Conservation (phyloP, 1,140 invertebrate species). For the Halyomorpha halys region DNA sequence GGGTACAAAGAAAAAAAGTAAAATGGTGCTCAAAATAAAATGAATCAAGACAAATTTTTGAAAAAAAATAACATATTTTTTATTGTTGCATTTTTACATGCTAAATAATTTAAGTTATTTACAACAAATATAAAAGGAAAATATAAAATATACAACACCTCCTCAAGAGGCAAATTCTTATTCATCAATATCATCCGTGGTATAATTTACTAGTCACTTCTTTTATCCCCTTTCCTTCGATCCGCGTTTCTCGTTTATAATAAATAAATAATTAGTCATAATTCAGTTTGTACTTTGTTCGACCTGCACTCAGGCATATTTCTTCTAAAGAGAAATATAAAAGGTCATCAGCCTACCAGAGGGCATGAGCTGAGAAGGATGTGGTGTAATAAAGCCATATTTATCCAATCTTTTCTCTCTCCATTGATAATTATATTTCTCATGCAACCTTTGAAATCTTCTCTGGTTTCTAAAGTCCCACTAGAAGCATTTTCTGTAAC, state of each 20-base stretch:
- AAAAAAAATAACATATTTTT: too few species aligned
- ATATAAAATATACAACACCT: too few species aligned
- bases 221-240: too few species aligned
- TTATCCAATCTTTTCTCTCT: slow-evolving; percentile 64
- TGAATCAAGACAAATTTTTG: too few species aligned
- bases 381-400: slow-evolving; percentile 69
- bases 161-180: too few species aligned
- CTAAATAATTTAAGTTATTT: too few species aligned
- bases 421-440: slow-evolving; percentile 64
- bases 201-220: too few species aligned
- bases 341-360: neutral
- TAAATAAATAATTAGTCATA: slow-evolving; percentile 7
- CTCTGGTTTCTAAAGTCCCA: slow-evolving; percentile 52
- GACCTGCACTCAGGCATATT: neutral
- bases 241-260: neutral
- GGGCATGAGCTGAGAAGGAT: slow-evolving; percentile 79
- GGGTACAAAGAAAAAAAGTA: too few species aligned
- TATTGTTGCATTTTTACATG: too few species aligned
- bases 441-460: slow-evolving; percentile 87
- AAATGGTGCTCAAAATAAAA: too few species aligned
- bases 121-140: too few species aligned
- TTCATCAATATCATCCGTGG: too few species aligned
- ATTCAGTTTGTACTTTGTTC: slow-evolving; percentile 2
- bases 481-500: slow-evolving; percentile 52
- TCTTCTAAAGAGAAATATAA: neutral